Evolutionary conservation across 1,140 invertebrate species (phyloP).

Genomic region (Drosophila mojavensis): DNA sequence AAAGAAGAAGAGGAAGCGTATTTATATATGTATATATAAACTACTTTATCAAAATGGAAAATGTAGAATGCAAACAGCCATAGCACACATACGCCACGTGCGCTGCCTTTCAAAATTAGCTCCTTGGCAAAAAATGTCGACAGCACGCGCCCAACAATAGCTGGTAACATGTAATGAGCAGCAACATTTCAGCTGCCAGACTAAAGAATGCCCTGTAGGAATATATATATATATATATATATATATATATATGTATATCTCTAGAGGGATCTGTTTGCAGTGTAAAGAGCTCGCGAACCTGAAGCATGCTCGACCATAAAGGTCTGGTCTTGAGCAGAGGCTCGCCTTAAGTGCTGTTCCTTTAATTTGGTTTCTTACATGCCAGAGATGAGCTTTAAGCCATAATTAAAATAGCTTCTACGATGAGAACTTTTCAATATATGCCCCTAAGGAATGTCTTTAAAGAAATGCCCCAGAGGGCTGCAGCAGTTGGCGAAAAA

Average conservation of each 20-base stretch:
- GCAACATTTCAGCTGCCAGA: neutral
- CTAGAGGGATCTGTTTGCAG: too few relatives aligned
- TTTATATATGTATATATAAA: slow-evolving; percentile 1
- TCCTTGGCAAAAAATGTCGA: slow-evolving; percentile 34
- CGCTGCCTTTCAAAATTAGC: slow-evolving; percentile 24
- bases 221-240: too few relatives aligned
- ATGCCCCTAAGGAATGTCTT: slow-evolving; percentile 2
- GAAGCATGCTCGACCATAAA: too few relatives aligned
- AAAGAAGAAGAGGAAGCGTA: neutral
- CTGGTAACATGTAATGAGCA: slow-evolving; percentile 19
- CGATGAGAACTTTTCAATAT: too few relatives aligned
- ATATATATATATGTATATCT: too few relatives aligned
- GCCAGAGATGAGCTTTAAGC: neutral
- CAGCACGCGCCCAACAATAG: slow-evolving; percentile 18
- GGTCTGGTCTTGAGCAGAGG: too few relatives aligned
- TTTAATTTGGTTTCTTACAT: neutral
- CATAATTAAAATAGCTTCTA: too few relatives aligned
- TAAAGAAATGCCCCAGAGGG: neutral
- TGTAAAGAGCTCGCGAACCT: too few relatives aligned
- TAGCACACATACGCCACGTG: slow-evolving; percentile 58
- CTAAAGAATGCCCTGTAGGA: slow-evolving; percentile 15
- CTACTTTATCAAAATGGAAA: slow-evolving; percentile 48
- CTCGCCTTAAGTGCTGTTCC: neutral
- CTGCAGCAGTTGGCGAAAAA: neutral
- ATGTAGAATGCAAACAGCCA: slow-evolving; percentile 41